A percentile compares a stretch with the other conserved stretches of the same genome.
phyloP scores from a whole-genome alignment of 2,888 invertebrate genomes.

The Lepidochrysops patricia region DNA sequence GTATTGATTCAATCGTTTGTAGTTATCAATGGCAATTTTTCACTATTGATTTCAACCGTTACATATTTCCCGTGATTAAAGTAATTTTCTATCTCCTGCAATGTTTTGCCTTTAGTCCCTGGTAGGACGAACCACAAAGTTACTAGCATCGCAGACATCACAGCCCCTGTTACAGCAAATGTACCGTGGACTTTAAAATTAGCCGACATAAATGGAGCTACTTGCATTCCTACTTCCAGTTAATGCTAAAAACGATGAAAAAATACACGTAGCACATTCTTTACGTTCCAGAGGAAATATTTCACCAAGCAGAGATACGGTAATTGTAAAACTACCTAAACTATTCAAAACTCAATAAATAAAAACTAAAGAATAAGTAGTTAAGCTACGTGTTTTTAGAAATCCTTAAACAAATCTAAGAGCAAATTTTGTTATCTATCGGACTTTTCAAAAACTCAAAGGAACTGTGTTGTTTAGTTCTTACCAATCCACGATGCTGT shows the following conservation, averaged over 20 bases:
- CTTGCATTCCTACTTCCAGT: neutral
- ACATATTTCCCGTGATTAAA: slow-evolving; percentile 13
- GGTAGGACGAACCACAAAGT: slow-evolving; percentile 5
- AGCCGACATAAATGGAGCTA: neutral
- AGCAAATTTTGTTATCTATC: neutral
- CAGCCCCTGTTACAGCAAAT: neutral
- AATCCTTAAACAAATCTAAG: slow-evolving; percentile 17
- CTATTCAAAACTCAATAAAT: neutral
- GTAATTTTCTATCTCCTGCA: slow-evolving; percentile 16
- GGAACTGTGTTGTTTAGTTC: slow-evolving; percentile 17
- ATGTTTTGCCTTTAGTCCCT: slow-evolving; percentile 15
- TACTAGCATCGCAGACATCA: neutral
- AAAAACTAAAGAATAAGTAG: neutral
- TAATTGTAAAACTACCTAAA: neutral
- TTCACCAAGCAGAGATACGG: neutral
- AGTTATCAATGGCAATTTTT: neutral
- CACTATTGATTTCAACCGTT: neutral
- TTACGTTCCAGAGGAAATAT: slow-evolving; percentile 11
- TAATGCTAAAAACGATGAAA: neutral
- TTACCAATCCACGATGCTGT: slow-evolving; percentile 44
- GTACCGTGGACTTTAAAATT: slow-evolving; percentile 1
- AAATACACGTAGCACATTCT: slow-evolving; percentile 7
- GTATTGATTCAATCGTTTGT: neutral
- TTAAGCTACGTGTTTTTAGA: no score
- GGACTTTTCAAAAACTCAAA: no score